These are phyloP conservation scores for Rhinatrema bivittatum DNA, from an alignment of 2,797 vertebrate species.

Conservation along the genomic window DNA sequence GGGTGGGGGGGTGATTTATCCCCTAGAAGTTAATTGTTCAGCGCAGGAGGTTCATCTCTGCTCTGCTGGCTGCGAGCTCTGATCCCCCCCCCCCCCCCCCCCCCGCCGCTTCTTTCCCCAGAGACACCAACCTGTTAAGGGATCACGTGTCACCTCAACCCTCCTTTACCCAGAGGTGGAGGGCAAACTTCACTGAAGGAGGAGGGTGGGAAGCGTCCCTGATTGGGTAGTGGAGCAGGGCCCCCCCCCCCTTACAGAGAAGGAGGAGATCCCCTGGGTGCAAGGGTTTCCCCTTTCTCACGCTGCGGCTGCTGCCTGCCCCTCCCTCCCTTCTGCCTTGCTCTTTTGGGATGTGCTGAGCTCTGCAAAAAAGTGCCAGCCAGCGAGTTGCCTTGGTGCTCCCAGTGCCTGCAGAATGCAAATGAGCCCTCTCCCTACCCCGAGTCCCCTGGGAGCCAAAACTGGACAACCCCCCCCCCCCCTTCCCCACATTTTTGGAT, in stretches of 20 bases:
- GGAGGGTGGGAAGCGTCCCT: constrained; percentile 12
- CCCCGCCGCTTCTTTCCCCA: neutral
- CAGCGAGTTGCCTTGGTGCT: neutral
- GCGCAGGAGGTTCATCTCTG: too few species aligned
- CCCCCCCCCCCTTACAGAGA: neutral
- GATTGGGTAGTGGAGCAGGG: neutral
- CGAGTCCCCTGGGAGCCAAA: too few species aligned
- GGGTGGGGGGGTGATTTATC: neutral
- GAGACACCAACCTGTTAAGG: constrained; percentile 8
- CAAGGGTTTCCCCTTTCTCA: neutral
- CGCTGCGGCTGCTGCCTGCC: too few species aligned
- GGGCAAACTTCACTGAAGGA: constrained; percentile 17
- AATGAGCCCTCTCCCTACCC: neutral
- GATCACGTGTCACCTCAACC: neutral
- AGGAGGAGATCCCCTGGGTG: neutral
- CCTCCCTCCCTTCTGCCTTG: neutral
- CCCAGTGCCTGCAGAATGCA: neutral
- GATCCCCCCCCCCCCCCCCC: too few species aligned
- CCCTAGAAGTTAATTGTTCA: too few species aligned
- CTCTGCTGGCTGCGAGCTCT: too few species aligned
- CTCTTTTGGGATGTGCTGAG: constrained; percentile 1
- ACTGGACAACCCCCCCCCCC: too few species aligned
- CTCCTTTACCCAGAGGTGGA: neutral
- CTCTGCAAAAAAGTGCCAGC: constrained; percentile 7
- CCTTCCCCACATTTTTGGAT: too few species aligned